Evolutionary conservation across 2,113 vertebrate genomes (phyloP).

Genomic region (Glareola pratincola): DNA sequence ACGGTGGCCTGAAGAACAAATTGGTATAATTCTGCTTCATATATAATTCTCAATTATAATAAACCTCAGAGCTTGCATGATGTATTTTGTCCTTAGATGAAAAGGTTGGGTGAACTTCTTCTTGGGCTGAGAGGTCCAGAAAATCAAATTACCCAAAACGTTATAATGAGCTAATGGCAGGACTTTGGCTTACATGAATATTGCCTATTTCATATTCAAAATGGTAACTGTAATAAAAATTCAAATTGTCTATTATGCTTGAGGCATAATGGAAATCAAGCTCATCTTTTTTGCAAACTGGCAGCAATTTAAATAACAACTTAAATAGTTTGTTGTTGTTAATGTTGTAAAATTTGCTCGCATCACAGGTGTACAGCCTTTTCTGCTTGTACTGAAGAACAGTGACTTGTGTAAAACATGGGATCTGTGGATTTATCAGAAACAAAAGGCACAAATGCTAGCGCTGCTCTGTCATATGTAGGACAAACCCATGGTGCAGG

Average conservation of each 20-base stretch:
- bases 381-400: neutral
- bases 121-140: neutral
- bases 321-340: neutral
- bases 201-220: neutral
- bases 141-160: neutral
- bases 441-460: neutral
- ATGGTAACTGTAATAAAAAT: neutral
- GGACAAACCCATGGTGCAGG: neutral
- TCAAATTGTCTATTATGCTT: neutral
- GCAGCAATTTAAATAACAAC: neutral
- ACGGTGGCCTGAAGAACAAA: neutral
- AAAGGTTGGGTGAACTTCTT: neutral
- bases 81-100: neutral
- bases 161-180: neutral
- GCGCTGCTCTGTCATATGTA: neutral
- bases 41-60: neutral
- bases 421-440: neutral
- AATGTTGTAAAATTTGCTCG: neutral
- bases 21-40: neutral
- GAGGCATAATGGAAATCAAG: neutral
- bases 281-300: neutral
- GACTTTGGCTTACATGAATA: neutral
- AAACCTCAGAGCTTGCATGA: neutral
- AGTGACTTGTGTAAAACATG: neutral
- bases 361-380: neutral